Base-by-base conservation (phyloP, 2,888 invertebrate genomes). In the Ariolimax columbianus region DNA sequence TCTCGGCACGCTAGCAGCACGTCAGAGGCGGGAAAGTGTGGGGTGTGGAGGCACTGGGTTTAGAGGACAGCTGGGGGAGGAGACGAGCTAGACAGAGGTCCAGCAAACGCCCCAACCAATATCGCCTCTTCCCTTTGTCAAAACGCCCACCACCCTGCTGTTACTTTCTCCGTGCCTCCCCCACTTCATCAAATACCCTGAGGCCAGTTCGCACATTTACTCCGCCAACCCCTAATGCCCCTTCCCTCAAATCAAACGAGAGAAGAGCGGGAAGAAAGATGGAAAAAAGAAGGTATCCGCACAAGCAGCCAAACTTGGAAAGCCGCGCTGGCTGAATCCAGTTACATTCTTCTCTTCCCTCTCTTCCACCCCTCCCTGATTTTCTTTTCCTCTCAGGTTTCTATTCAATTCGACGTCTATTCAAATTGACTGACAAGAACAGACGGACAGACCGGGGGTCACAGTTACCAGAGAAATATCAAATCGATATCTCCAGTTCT, bases 241-340 rank as follows among this genome's bases (percentile, higher is more conserved):
- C 17, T 55, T 55, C 55, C 3, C 19, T 23, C 55, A 55, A 6
- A 19, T 23, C 3, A 17, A 11, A 23, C 19, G 55, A 19, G 23
- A 55, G 47, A 47, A 47, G 47, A 11, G 14, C 14, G 14, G 14
- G 47, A 14, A 47, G 47, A 7, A 14, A 7, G 47, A 14, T 7
- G 55, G 55, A 47, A 66, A 43, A 63, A 55, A 23, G 14, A 66
- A 51, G 55, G 68, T 47, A 51, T 40, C 51, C 19, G 55, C 33
- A 72, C 78, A n/a, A 7, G 0, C 82, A 30, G 83, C 87, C 87
- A 87, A 84, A 55, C 77, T 68, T 77, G 70, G 77, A 51, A 68
- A 83, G 9, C 38, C 59, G 59, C 33, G 83, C 83, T 83, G 55
- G 83, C 78, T 72, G 6, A 59, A 59, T 55, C 84, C 78, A 43